Percentiles rank a stretch among this genome's conserved stretches.
Conservation (phyloP, 2,888 invertebrate genomes). For the Athrips mouffetella region DNA sequence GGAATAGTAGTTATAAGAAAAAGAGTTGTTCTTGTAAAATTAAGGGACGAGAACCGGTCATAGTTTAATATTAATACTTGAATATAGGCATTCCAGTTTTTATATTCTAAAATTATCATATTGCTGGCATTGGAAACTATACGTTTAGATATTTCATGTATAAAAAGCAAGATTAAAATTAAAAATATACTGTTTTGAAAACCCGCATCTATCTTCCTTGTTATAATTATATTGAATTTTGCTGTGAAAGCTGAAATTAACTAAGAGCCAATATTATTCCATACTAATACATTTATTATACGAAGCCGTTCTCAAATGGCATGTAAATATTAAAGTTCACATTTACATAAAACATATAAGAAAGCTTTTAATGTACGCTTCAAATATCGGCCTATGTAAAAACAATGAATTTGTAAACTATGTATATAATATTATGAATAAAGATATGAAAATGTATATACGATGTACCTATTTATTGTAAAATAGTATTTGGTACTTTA, state of each 20-base stretch:
- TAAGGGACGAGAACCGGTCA: conserved; percentile 59
- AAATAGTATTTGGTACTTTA: conserved; percentile 34
- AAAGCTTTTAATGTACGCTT: neutral
- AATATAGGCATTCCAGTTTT: neutral
- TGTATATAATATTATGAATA: conserved; percentile 50
- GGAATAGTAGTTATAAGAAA: conserved; percentile 43
- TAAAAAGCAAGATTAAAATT: too few relatives aligned
- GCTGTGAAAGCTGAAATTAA: too few relatives aligned
- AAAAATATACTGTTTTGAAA: too few relatives aligned
- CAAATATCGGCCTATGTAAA: conserved; percentile 23
- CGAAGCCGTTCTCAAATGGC: too few relatives aligned
- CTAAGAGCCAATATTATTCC: too few relatives aligned
- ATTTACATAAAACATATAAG: neutral
- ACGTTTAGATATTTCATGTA: too few relatives aligned
- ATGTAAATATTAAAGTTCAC: conserved; percentile 5
- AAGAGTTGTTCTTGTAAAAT: conserved; percentile 68
- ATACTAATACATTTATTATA: too few relatives aligned
- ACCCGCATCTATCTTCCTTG: too few relatives aligned
- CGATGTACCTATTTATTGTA: conserved; percentile 31
- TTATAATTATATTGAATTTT: too few relatives aligned
- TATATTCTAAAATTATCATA: neutral
- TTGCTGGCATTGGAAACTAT: too few relatives aligned
- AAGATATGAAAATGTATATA: conserved; percentile 68
- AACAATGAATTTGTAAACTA: conserved; percentile 21
- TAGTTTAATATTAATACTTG: conserved; percentile 39